phyloP scores from a whole-genome alignment of 1,140 invertebrate genomes.

The Myzus persicae region DNA sequence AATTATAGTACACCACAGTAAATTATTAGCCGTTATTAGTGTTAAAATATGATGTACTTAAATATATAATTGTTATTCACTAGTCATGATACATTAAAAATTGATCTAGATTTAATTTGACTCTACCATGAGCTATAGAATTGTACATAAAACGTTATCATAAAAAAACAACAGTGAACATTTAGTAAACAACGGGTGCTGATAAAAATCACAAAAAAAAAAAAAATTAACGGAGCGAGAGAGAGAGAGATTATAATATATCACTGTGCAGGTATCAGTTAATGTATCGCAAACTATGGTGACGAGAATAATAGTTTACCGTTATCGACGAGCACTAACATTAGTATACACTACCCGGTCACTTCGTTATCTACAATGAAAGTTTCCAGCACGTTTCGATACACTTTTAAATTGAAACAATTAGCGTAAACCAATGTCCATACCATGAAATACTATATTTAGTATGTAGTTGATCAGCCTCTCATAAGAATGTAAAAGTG shows the following conservation, averaged over 20 bases:
- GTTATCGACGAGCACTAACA: background rate
- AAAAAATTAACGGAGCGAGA: background rate
- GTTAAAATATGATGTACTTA: too few species aligned
- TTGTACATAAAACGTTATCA: background rate
- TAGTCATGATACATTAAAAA: too few species aligned
- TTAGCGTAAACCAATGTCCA: background rate
- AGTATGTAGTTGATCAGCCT: background rate
- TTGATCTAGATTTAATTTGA: too few species aligned
- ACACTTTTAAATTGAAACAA: background rate
- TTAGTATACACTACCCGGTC: background rate
- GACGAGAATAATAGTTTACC: background rate
- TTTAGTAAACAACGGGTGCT: background rate
- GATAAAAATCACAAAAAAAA: background rate
- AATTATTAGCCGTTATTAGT: too few species aligned
- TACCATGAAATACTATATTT: background rate
- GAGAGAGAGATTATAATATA: background rate
- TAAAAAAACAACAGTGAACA: background rate
- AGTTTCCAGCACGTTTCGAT: background rate
- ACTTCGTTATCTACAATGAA: background rate
- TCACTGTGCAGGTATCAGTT: background rate
- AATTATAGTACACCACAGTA: too few species aligned
- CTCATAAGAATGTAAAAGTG: background rate
- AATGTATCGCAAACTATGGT: background rate
- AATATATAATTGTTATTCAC: too few species aligned
- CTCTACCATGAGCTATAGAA: background rate